Evolutionary conservation across 2,113 vertebrate genomes (phyloP).

Genomic region (Pseudois nayaur): DNA sequence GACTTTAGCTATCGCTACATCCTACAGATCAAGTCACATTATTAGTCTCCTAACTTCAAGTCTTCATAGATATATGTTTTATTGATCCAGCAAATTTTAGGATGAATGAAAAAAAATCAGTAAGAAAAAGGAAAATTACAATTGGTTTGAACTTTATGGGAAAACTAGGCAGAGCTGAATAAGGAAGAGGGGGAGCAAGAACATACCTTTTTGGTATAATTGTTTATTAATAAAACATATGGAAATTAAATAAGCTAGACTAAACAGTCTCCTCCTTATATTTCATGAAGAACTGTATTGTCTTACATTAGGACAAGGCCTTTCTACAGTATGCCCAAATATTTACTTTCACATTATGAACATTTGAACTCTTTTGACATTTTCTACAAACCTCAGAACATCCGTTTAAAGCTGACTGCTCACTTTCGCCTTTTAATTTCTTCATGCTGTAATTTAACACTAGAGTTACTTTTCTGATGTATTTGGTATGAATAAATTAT

Average conservation of each 20-base stretch:
- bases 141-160: neutral
- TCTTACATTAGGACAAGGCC: conserved; percentile 9
- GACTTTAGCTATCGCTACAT: neutral
- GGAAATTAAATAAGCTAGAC: conserved; percentile 30
- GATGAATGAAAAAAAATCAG: neutral
- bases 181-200: neutral
- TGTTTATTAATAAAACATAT: conserved; percentile 11
- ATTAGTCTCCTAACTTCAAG: neutral
- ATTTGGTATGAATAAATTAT: conserved; percentile 55
- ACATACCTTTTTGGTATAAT: neutral
- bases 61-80: neutral
- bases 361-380: conserved; percentile 64
- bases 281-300: neutral
- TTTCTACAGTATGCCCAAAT: conserved; percentile 51
- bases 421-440: conserved; percentile 66
- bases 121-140: neutral
- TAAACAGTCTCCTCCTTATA: conserved; percentile 36
- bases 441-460: conserved; percentile 57
- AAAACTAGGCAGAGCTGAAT: neutral
- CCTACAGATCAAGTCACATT: neutral
- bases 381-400: conserved; percentile 59
- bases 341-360: conserved; percentile 66
- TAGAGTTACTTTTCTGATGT: conserved; percentile 27
- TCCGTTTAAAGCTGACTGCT: conserved; percentile 48
- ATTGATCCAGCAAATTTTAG: neutral